phyloP scores from a whole-genome alignment of 2,113 vertebrate species.

The Bombycilla garrulus region DNA sequence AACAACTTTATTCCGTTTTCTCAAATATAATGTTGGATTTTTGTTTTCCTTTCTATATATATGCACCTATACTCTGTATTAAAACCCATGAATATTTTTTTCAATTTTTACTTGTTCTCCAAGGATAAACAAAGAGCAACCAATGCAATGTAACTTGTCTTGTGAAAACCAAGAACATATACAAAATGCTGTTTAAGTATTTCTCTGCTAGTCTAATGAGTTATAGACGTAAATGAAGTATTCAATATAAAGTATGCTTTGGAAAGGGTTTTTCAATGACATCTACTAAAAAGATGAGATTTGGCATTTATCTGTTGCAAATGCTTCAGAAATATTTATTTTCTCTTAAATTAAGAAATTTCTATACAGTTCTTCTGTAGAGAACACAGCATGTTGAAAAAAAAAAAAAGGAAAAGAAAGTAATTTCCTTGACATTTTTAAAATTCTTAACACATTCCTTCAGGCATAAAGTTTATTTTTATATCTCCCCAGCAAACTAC shows the following conservation, averaged over 20 bases:
- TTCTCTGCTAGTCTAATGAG: neutral
- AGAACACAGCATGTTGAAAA: neutral
- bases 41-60: neutral
- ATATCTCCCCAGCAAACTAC: neutral
- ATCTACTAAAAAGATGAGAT: conserved; percentile 9
- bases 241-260: neutral
- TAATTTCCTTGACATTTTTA: conserved; percentile 33
- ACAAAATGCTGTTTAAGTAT: neutral
- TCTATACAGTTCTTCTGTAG: neutral
- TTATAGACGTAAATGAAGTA: neutral
- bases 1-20: neutral
- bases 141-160: neutral
- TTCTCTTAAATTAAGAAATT: conserved; percentile 15
- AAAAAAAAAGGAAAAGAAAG: neutral
- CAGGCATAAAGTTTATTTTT: conserved; percentile 45
- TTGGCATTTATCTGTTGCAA: neutral
- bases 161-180: neutral
- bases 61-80: neutral
- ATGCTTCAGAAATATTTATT: neutral
- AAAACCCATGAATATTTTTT: neutral
- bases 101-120: neutral
- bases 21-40: neutral
- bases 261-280: neutral
- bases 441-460: conserved; percentile 23
- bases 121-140: neutral